A percentile compares a stretch with the other conserved stretches of the same genome.
These are phyloP conservation scores for Bradypus variegatus DNA, from an alignment of 2,797 vertebrate genomes.

Conservation along the genomic window DNA sequence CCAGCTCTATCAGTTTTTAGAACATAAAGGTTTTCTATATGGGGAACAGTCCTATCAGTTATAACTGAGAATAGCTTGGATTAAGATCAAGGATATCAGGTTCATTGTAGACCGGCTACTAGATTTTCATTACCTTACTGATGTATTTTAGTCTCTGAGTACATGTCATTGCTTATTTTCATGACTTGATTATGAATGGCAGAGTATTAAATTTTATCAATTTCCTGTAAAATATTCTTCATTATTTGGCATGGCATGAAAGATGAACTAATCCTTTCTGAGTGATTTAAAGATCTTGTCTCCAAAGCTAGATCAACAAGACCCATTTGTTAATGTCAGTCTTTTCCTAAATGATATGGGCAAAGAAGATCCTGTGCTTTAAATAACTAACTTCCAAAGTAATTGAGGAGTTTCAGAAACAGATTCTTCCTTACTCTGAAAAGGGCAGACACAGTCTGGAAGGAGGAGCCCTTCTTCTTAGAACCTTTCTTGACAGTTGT, in stretches of 20 bases:
- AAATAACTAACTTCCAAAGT: background rate
- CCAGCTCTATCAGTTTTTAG: background rate
- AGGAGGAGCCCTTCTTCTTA: constrained; percentile 76
- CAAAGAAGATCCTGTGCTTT: background rate
- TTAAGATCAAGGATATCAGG: background rate
- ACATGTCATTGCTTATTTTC: background rate
- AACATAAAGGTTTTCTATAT: background rate
- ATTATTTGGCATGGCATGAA: background rate
- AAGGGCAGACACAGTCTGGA: constrained; percentile 80
- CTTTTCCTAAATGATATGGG: background rate
- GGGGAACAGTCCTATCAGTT: background rate
- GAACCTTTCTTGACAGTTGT: constrained; percentile 60
- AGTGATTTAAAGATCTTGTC: constrained; percentile 27
- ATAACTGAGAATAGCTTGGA: background rate
- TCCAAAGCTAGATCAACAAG: background rate
- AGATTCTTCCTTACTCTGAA: constrained; percentile 72
- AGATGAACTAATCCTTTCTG: background rate
- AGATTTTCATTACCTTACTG: background rate
- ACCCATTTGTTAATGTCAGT: background rate
- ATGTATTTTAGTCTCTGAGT: background rate
- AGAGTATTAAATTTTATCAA: background rate
- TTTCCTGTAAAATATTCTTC: background rate
- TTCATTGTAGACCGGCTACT: background rate
- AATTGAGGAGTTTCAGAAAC: background rate
- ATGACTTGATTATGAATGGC: background rate